Evolutionary conservation across 2,113 vertebrate genomes (phyloP), one percentile per base, ranked within the genome.

Genomic region (Cochlearius cochlearius): DNA sequence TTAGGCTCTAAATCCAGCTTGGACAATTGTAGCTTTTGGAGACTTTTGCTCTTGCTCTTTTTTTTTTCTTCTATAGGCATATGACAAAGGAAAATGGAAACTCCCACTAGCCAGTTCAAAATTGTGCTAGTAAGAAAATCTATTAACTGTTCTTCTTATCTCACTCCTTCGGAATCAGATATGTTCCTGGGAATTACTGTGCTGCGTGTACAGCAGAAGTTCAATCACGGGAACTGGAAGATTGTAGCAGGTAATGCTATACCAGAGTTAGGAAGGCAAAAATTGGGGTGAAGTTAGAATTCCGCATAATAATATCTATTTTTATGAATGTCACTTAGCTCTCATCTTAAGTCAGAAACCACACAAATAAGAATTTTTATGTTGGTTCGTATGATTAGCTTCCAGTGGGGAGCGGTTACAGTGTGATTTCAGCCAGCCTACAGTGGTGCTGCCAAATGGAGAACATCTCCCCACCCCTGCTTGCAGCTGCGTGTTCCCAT

Each of bases 71-170:
- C 64, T 75, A 7, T 23, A 49, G n/a, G n/a, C 38, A 82, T 53
- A 25, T 0, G 2, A 81, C 43, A 88, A 73, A 93, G 47, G 45
- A 90, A 94, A 90, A 79, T 30, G 25, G 66, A 90, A 90, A 75
- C 27, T 72, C 56, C 17, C 2, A 22, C 30, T 80, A 86, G 60
- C 41, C 34, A 5, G 52, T 81, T 89, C 55, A 63, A 21, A 96
- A 67, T 3, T 47, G 38, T 59, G 38, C 79, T 78, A 47, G 47
- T 73, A 67, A 94, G 55, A 74, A 94, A 92, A 63, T 74, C 83
- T 88, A 83, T 86, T 95, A 94, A 79, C 82, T 56, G 26, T 9
- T 89, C 16, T 74, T 85, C 63, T 87, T 94, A 85, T 89, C 75
- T 91, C 75, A 86, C 34, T 94, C 9, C 34, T 84, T 63, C 2